Conservation (phyloP, 2,797 vertebrate species). For the Neosalanx taihuensis region DNA sequence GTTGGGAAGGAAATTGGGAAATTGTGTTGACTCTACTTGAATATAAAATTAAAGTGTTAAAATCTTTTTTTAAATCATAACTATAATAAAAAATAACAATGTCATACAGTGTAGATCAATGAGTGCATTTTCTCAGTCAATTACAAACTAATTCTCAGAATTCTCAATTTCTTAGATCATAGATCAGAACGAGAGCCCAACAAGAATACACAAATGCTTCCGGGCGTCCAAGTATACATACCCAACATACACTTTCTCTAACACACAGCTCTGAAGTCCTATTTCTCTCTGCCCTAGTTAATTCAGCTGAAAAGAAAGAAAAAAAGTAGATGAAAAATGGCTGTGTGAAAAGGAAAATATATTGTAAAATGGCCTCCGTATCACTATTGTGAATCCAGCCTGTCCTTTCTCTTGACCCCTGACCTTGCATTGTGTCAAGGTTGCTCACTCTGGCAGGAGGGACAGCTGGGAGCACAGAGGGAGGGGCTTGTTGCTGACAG, state of each 20-base stretch:
- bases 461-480: constrained; percentile 21
- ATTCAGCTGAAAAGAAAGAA: neutral
- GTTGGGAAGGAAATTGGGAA: neutral
- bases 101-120: neutral
- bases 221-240: neutral
- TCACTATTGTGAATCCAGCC: constrained; percentile 11
- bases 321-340: constrained; percentile 3
- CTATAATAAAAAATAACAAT: neutral
- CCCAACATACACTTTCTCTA: neutral
- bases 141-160: neutral
- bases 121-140: neutral
- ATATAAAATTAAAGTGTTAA: constrained; percentile 1
- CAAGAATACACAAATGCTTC: neutral
- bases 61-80: neutral
- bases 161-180: neutral
- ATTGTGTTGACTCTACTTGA: neutral
- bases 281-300: neutral
- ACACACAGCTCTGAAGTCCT: neutral
- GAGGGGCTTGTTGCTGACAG: constrained; percentile 4
- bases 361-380: constrained; percentile 11
- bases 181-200: neutral
- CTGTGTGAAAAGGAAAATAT: neutral
- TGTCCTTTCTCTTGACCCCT: constrained; percentile 29
- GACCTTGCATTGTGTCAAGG: constrained; percentile 23
- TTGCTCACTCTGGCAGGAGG: constrained; percentile 9